A percentile compares a stretch with the other conserved stretches of the same genome.
Evolutionary conservation across 2,797 vertebrate species (phyloP).

Genomic region (Enteromius argenteus): DNA sequence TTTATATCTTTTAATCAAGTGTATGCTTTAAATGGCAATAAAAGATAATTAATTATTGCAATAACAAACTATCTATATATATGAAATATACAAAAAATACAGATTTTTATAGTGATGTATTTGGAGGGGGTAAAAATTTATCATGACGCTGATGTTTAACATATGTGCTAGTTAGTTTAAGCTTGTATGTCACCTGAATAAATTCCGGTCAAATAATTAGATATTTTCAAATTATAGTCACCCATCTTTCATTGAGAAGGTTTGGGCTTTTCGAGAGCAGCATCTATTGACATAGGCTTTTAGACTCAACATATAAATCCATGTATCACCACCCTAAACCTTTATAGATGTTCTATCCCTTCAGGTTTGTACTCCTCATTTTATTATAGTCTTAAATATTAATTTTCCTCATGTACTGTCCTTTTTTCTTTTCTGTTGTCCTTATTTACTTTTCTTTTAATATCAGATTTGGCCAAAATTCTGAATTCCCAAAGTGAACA

Average conservation of each 20-base stretch:
- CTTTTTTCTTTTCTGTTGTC: neutral
- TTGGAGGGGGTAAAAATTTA: neutral
- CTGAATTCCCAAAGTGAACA: neutral
- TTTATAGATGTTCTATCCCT: constrained; percentile 2
- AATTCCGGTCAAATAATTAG: neutral
- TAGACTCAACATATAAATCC: neutral
- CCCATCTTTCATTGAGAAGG: neutral
- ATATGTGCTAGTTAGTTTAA: neutral
- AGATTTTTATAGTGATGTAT: constrained; percentile 22
- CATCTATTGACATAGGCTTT: neutral
- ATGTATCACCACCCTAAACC: neutral
- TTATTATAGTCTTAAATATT: neutral
- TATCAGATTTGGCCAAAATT: neutral
- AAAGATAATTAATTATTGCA: neutral
- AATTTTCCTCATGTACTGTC: neutral
- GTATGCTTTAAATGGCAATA: neutral
- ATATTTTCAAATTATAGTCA: no score
- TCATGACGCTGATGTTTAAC: neutral
- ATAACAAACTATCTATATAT: neutral
- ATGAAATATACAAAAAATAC: neutral
- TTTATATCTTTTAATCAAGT: neutral
- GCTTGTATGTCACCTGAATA: neutral
- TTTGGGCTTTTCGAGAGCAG: constrained; percentile 17
- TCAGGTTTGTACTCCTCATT: constrained; percentile 25
- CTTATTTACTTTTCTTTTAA: neutral